These are phyloP conservation scores for Cossypha heuglini DNA, from an alignment of 2,797 vertebrate genomes.

Conservation along the genomic window DNA sequence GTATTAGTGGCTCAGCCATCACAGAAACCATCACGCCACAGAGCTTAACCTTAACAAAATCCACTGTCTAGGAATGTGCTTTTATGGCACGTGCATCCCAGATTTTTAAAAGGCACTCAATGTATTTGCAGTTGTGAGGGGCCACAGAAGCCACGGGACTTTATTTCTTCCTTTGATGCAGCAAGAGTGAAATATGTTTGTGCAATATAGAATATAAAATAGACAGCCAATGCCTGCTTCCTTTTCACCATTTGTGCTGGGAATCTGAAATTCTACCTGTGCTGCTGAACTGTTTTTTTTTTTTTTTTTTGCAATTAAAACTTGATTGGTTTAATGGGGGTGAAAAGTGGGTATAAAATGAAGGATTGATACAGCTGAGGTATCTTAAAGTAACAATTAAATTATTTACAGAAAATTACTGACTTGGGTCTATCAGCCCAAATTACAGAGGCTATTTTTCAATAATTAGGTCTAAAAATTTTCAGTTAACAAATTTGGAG, in stretches of 20 bases:
- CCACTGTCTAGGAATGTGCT: background rate
- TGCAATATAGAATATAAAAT: background rate
- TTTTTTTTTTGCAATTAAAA: background rate
- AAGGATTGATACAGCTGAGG: background rate
- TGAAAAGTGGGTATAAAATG: background rate
- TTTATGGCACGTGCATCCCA: rapidly evolving
- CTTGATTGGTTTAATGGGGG: background rate
- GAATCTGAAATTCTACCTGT: background rate
- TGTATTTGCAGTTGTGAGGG: background rate
- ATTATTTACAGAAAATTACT: background rate
- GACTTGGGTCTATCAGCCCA: background rate
- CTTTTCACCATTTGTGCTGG: background rate
- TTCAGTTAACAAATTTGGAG: background rate
- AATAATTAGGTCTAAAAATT: background rate
- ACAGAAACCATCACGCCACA: background rate
- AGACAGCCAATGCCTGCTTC: background rate
- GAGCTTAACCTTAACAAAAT: background rate
- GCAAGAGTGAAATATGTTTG: background rate
- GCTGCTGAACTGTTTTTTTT: background rate
- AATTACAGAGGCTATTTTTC: background rate
- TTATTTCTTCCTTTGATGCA: background rate
- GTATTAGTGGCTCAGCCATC: background rate
- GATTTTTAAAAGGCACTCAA: background rate
- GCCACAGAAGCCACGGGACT: background rate
- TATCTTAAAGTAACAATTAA: background rate